Percentiles rank a stretch among this genome's conserved stretches.
Evolutionary conservation across 2,888 invertebrate genomes (phyloP).

Genomic region (Drosophila ustulata): DNA sequence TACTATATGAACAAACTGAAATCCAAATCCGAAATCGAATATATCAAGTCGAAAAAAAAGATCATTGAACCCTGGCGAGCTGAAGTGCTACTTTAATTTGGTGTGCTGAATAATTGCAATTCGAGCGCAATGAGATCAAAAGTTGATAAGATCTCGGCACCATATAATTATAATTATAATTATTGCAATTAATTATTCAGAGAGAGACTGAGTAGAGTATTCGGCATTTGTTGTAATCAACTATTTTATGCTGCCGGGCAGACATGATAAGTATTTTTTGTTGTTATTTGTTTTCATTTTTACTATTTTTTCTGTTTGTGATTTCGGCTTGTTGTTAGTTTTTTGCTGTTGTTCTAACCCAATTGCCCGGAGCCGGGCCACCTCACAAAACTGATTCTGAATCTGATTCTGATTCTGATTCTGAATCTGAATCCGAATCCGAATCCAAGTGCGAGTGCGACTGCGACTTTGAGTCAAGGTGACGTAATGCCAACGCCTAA

Average conservation of each 20-base stretch:
- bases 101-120: slow-evolving; percentile 2
- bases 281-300: slow-evolving; percentile 11
- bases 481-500: slow-evolving; percentile 76
- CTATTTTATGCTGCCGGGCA: slow-evolving; percentile 4
- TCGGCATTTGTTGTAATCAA: slow-evolving; percentile 14
- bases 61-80: slow-evolving; percentile 37
- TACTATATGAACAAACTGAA: slow-evolving; percentile 31
- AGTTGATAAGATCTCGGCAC: background rate
- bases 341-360: slow-evolving; percentile 35
- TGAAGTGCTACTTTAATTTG: background rate
- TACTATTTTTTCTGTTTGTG: slow-evolving; percentile 1
- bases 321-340: slow-evolving; percentile 17
- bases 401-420: too few species aligned
- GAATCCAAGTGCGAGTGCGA: slow-evolving; percentile 31
- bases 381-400: slow-evolving; percentile 32
- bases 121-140: slow-evolving; percentile 13
- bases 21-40: slow-evolving; percentile 26
- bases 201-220: slow-evolving; percentile 23
- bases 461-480: slow-evolving; percentile 67
- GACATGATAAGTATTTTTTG: slow-evolving; percentile 15
- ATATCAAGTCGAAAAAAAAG: slow-evolving; percentile 32
- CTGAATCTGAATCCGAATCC: slow-evolving; percentile 27
- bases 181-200: background rate
- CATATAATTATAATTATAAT: background rate
- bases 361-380: slow-evolving; percentile 42